Percentiles rank a stretch among this genome's conserved stretches.
Evolutionary conservation across 2,888 invertebrate genomes (phyloP).

Genomic region (Scotopteryx bipunctaria): DNA sequence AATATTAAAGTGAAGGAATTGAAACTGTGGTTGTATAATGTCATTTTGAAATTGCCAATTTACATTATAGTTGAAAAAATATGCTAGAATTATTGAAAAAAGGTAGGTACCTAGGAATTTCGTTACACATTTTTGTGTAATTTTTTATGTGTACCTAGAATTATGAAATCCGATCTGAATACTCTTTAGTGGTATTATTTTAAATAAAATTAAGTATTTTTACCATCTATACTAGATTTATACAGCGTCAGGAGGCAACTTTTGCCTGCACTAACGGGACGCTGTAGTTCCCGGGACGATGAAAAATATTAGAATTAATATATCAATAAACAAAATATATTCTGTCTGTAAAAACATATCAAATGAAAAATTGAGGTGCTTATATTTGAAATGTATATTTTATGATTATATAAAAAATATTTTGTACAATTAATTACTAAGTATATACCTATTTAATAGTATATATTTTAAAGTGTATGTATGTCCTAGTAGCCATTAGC

Average conservation of each 20-base stretch:
- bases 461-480: too few species aligned
- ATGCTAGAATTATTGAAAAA: not conserved
- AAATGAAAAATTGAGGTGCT: not conserved
- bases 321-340: too few species aligned
- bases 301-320: too few species aligned
- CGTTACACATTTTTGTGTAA: not conserved
- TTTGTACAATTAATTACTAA: not conserved
- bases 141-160: not conserved
- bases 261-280: too few species aligned
- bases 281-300: too few species aligned
- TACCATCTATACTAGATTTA: too few species aligned
- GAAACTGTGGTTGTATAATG: conserved; percentile 1
- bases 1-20: not conserved
- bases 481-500: not conserved
- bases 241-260: too few species aligned
- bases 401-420: too few species aligned
- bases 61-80: not conserved
- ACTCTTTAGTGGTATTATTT: conserved; percentile 5
- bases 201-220: too few species aligned
- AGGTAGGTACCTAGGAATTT: not conserved
- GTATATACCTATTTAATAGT: too few species aligned
- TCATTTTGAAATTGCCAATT: conserved; percentile 10
- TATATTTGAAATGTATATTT: not conserved
- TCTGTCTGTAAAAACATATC: not conserved
- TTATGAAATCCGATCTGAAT: conserved; percentile 19